Evolutionary conservation across 1,140 invertebrate genomes (phyloP).

Genomic region (Colletes latitarsis): DNA sequence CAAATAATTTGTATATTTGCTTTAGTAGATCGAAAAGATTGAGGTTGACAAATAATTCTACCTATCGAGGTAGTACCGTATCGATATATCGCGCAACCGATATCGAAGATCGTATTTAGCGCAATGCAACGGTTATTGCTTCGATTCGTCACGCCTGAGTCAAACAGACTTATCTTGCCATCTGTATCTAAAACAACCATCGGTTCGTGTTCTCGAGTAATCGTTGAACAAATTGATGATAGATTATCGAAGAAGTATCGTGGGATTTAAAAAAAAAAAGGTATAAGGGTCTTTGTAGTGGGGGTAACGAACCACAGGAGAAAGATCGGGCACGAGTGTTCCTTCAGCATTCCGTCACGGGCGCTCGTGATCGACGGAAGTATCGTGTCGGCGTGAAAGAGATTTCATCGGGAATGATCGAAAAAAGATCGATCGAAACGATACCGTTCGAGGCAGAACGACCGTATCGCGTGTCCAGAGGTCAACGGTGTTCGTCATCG

Average conservation of each 20-base stretch:
- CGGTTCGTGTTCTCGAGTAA: background rate
- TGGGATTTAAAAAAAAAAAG: constrained; percentile 49
- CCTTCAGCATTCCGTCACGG: constrained; percentile 68
- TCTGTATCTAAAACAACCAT: background rate
- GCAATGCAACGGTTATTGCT: background rate
- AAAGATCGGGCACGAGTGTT: constrained; percentile 61
- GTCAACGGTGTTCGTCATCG: constrained; percentile 15
- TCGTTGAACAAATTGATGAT: constrained; percentile 9
- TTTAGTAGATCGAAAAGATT: background rate
- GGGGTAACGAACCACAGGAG: constrained; percentile 62
- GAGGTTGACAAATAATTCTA: background rate
- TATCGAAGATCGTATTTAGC: background rate
- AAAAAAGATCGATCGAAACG: constrained; percentile 27
- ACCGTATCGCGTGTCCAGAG: background rate
- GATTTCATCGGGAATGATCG: constrained; percentile 35
- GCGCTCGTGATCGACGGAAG: constrained; percentile 69
- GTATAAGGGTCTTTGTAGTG: constrained; percentile 52
- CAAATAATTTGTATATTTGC: background rate
- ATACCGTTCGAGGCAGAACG: background rate
- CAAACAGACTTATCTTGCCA: background rate
- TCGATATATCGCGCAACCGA: background rate
- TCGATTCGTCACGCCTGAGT: constrained; percentile 4
- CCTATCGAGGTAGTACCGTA: background rate
- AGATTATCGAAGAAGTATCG: constrained; percentile 9
- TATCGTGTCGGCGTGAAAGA: constrained; percentile 55